Evolutionary conservation across 2,797 vertebrate species (phyloP).

Genomic region (Perodicticus potto): DNA sequence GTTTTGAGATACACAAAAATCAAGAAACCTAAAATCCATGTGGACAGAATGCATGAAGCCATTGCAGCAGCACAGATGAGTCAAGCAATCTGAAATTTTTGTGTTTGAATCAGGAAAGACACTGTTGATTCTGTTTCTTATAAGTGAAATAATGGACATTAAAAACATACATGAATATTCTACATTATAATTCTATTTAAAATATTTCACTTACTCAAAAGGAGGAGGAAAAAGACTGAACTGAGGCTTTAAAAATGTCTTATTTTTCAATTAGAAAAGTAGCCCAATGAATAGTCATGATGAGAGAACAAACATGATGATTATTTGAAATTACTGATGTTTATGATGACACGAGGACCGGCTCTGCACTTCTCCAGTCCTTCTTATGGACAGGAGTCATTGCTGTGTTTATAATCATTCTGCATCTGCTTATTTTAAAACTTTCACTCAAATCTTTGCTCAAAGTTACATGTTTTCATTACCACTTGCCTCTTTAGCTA

Average conservation of each 20-base stretch:
- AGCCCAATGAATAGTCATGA: constrained; percentile 23
- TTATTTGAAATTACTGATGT: constrained; percentile 34
- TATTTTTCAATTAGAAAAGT: constrained; percentile 19
- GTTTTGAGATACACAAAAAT: no score
- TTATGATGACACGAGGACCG: not conserved
- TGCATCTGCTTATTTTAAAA: constrained; percentile 43
- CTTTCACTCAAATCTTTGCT: not conserved
- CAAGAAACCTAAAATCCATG: no score
- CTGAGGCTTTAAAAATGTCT: not conserved
- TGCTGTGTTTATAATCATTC: not conserved
- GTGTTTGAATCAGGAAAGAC: no score
- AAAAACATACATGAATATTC: not conserved
- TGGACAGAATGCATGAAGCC: no score
- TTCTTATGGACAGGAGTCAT: not conserved
- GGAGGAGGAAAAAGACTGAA: not conserved
- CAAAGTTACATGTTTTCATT: not conserved
- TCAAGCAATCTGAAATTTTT: no score
- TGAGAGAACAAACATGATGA: not conserved
- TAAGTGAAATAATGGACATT: no score
- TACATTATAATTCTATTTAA: constrained; percentile 13
- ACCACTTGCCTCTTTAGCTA: not conserved
- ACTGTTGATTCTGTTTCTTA: no score
- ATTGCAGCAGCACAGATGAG: no score
- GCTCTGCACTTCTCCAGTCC: not conserved
- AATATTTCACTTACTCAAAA: constrained; percentile 10